A percentile compares a stretch with the other conserved stretches of the same genome.
phyloP scores from a whole-genome alignment of 2,888 invertebrate genomes.

The Troglohyphantes excavatus region DNA sequence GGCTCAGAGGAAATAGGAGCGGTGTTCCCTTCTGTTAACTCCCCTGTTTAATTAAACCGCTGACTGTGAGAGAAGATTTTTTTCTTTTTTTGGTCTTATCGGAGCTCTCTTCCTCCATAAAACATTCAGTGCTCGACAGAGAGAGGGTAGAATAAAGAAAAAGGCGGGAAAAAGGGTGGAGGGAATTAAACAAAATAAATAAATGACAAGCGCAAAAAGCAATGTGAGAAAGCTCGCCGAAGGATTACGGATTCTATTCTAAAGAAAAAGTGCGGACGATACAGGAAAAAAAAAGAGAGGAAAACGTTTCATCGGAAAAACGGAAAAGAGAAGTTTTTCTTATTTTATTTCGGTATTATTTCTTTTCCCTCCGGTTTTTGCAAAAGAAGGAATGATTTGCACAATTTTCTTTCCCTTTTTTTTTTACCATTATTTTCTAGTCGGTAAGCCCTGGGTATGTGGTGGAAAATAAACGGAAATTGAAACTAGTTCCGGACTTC shows the following conservation, averaged over 20 bases:
- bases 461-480: slow-evolving; percentile 74
- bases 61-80: slow-evolving; percentile 31
- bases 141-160: not conserved
- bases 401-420: slow-evolving; percentile 54
- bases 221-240: slow-evolving; percentile 40
- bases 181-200: slow-evolving; percentile 66
- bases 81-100: slow-evolving; percentile 36
- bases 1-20: slow-evolving; percentile 42
- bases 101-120: slow-evolving; percentile 19
- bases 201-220: slow-evolving; percentile 41
- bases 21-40: slow-evolving; percentile 70
- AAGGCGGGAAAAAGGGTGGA: not conserved
- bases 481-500: slow-evolving; percentile 72
- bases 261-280: slow-evolving; percentile 2
- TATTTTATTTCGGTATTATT: not conserved
- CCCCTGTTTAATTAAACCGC: slow-evolving; percentile 75
- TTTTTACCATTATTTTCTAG: slow-evolving; percentile 39
- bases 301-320: slow-evolving; percentile 57
- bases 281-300: slow-evolving; percentile 19
- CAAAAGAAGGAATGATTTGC: slow-evolving; percentile 70
- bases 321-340: slow-evolving; percentile 36
- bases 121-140: slow-evolving; percentile 49
- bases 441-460: slow-evolving; percentile 25
- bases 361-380: slow-evolving; percentile 26
- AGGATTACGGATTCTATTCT: slow-evolving; percentile 63